Base-by-base conservation (phyloP, 2,888 invertebrate genomes). In the Chironomus tentans region DNA sequence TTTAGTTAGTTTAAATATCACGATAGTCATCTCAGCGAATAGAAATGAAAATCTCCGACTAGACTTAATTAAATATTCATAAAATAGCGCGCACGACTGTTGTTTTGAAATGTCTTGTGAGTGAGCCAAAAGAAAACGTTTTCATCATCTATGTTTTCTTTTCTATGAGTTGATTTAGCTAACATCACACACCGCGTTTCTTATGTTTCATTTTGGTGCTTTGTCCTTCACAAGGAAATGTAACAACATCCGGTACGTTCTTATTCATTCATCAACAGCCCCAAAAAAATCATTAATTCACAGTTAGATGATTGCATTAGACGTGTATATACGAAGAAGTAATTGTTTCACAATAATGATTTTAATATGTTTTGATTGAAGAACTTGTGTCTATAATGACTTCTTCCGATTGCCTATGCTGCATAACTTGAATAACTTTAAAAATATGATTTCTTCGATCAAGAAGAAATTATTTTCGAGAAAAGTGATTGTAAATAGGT, bases 161-260 rank as follows among this genome's bases (percentile, higher is more conserved):
- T 56, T 56, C n/a, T 56, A 18, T 18, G 50, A 48, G 28, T 38
- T 38, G 7, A 38, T 38, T 38, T 38, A 38, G 38, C 38, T 38
- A 50, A 56, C 56, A 56, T 56, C 18, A 56, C 15, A 38, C 38
- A 56, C 56, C 15, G 18, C 56, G 15, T 56, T 50, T 13, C 50
- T 50, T 38, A 38, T 38, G 28, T 28, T 28, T 24, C 2, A 24
- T 24, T n/a, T 50, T 50, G 22, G 62, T 65, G 38, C 38, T 38
- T 38, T 38, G 65, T 65, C 65, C 65, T 65, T 65, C 22, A 65
- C 22, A 65, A 65, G 65, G 65, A 65, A 65, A 65, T 65, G 65
- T 65, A 22, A 65, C 24, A 65, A 56, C 65, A 65, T 65, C 65
- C 65, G 65, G 65, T 13, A 24, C 24, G 13, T 13, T 65, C 56